A percentile compares a stretch with the other conserved stretches of the same genome.
These are phyloP conservation scores for Calephelis virginiensis DNA, from an alignment of 1,140 invertebrate species.

Conservation along the genomic window DNA sequence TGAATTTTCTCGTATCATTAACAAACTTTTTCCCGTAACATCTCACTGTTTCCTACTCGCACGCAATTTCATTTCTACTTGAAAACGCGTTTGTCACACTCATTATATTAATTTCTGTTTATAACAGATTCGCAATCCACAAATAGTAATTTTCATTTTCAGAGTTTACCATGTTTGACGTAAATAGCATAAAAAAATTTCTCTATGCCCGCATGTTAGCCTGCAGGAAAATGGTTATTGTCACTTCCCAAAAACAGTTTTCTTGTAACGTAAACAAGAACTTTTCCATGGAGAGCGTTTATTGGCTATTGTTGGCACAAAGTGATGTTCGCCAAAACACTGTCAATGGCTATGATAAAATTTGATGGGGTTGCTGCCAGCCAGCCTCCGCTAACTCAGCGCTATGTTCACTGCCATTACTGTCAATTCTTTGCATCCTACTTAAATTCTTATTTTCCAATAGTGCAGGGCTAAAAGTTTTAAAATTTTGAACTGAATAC, in stretches of 20 bases:
- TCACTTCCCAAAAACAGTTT: not conserved
- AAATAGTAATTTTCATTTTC: too few relatives aligned
- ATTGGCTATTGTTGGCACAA: conserved; percentile 31
- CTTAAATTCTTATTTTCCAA: conserved; percentile 12
- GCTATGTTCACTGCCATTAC: conserved; percentile 43
- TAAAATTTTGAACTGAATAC: too few relatives aligned
- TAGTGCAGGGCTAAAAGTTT: not conserved
- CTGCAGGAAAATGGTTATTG: not conserved
- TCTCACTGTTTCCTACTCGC: too few relatives aligned
- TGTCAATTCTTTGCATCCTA: conserved; percentile 38
- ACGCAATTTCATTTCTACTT: too few relatives aligned
- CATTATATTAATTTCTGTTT: too few relatives aligned
- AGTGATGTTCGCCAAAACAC: conserved; percentile 55
- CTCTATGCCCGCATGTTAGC: too few relatives aligned
- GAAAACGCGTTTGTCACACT: too few relatives aligned
- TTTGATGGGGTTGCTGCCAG: conserved; percentile 55
- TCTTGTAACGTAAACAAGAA: conserved; percentile 18
- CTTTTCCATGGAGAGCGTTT: conserved; percentile 25
- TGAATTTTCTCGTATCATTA: too few relatives aligned
- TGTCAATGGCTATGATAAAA: conserved; percentile 71
- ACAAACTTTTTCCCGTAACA: too few relatives aligned
- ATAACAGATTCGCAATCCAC: too few relatives aligned
- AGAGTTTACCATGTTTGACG: too few relatives aligned
- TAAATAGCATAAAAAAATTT: too few relatives aligned
- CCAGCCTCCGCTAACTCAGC: conserved; percentile 31